Percentiles rank a stretch among this genome's conserved stretches.
These are phyloP conservation scores for Pontoporia blainvillei DNA, from an alignment of 2,113 vertebrate genomes.

Conservation along the genomic window DNA sequence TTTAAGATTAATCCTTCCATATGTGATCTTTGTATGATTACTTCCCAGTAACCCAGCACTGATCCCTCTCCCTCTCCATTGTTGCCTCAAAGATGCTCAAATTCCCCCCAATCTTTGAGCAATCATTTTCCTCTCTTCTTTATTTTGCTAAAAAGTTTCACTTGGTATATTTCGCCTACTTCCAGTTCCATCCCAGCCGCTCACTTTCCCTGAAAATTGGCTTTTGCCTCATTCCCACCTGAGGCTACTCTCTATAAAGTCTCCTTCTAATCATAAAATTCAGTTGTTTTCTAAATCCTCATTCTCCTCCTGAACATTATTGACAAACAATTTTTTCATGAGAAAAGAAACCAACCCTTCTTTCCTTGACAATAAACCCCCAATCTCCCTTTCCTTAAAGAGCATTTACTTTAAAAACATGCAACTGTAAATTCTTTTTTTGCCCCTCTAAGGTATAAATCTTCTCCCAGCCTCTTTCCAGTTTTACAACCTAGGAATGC, in stretches of 20 bases:
- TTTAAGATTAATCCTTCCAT: background rate
- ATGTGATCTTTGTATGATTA: background rate
- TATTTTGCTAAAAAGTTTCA: background rate
- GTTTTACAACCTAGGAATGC: background rate
- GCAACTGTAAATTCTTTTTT: background rate
- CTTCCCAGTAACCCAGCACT: background rate
- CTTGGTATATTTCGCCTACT: background rate
- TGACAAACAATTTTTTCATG: background rate
- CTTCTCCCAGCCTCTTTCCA: background rate
- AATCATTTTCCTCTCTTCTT: background rate
- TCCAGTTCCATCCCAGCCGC: background rate
- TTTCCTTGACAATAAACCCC: background rate
- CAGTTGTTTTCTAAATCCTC: background rate
- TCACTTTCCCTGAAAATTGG: background rate
- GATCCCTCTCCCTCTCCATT: background rate
- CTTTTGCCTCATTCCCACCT: background rate
- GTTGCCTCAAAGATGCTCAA: background rate
- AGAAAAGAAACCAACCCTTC: background rate
- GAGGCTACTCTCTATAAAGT: background rate
- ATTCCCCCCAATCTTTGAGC: background rate
- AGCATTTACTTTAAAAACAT: background rate
- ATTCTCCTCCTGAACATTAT: background rate
- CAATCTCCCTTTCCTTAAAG: background rate
- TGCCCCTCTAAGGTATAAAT: background rate
- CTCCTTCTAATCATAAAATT: background rate